phyloP scores from a whole-genome alignment of 2,888 invertebrate genomes.

The Drosophila anceps region DNA sequence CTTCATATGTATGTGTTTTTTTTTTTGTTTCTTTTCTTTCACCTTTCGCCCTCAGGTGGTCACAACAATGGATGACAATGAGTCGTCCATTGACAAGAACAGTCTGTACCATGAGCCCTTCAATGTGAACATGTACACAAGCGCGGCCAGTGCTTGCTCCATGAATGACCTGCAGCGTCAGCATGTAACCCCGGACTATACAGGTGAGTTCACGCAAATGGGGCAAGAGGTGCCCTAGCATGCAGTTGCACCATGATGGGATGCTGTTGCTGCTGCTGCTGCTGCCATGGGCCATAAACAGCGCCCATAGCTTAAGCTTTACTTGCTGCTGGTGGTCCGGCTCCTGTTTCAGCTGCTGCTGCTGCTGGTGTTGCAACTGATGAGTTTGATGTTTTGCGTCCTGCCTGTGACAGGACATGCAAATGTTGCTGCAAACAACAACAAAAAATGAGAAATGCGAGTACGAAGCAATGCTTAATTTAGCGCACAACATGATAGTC shows the following conservation, averaged over 20 bases:
- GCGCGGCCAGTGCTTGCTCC: constrained; percentile 85
- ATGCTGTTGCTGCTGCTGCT: constrained; percentile 4
- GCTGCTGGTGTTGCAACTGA: constrained; percentile 67
- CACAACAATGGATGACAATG: constrained; percentile 85
- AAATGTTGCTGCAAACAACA: constrained; percentile 61
- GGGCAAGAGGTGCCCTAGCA: constrained; percentile 13
- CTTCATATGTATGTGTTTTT: constrained; percentile 26
- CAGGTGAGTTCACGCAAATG: constrained; percentile 85
- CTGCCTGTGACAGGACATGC: constrained; percentile 79
- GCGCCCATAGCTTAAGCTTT: constrained; percentile 49
- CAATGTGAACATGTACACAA: constrained; percentile 86
- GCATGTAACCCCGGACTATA: constrained; percentile 87
- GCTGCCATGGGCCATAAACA: constrained; percentile 49
- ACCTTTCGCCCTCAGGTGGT: constrained; percentile 81
- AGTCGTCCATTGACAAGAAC: constrained; percentile 86
- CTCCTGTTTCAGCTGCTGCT: constrained; percentile 16
- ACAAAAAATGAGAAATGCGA: constrained; percentile 38
- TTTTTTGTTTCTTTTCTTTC: constrained; percentile 24
- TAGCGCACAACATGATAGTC: constrained; percentile 75
- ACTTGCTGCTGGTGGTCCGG: constrained; percentile 1
- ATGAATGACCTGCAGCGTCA: constrained; percentile 86
- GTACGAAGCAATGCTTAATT: constrained; percentile 74
- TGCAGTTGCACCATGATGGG: constrained; percentile 43
- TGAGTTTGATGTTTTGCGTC: constrained; percentile 79
- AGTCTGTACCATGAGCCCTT: constrained; percentile 86